A percentile compares a stretch with the other conserved stretches of the same genome.
Conservation (phyloP, 2,888 invertebrate genomes). For the Molorchus minor region DNA sequence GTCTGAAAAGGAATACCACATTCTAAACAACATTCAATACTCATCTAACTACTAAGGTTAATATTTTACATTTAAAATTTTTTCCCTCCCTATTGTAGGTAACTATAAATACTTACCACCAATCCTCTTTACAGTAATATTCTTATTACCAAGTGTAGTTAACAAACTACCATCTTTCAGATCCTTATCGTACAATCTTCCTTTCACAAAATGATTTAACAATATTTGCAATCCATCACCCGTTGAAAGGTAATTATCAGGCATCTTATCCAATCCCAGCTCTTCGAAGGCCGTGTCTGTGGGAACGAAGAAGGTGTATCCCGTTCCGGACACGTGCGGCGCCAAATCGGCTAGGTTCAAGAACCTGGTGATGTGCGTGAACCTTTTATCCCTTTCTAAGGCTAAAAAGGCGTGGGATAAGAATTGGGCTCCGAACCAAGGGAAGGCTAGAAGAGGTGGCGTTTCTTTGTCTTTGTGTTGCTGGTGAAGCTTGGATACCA, state of each 20-base stretch:
- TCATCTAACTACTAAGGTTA: not conserved
- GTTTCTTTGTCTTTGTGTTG: slow-evolving; percentile 73
- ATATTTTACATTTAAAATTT: not conserved
- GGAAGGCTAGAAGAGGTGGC: slow-evolving; percentile 71
- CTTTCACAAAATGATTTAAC: slow-evolving; percentile 71
- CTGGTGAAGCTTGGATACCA: slow-evolving; percentile 70
- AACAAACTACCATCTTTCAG: slow-evolving; percentile 66
- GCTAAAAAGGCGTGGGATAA: slow-evolving; percentile 71
- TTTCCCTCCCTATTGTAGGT: not conserved
- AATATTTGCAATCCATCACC: slow-evolving; percentile 69
- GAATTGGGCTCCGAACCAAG: slow-evolving; percentile 73
- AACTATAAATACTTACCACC: slow-evolving; percentile 53
- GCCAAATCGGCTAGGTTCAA: slow-evolving; percentile 71
- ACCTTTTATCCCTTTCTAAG: slow-evolving; percentile 67
- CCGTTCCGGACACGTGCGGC: slow-evolving; percentile 70
- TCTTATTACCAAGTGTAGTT: slow-evolving; percentile 68
- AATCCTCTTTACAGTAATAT: slow-evolving; percentile 65
- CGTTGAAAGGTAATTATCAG: slow-evolving; percentile 68
- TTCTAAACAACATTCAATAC: not conserved
- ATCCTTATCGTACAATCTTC: slow-evolving; percentile 69
- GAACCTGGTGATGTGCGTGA: slow-evolving; percentile 69
- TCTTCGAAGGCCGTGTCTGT: slow-evolving; percentile 72
- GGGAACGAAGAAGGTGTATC: slow-evolving; percentile 77
- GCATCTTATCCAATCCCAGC: slow-evolving; percentile 68
- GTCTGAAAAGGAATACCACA: slow-evolving; percentile 54